Conservation (phyloP, 2,113 vertebrate species). For the Cygnus buccinator region DNA sequence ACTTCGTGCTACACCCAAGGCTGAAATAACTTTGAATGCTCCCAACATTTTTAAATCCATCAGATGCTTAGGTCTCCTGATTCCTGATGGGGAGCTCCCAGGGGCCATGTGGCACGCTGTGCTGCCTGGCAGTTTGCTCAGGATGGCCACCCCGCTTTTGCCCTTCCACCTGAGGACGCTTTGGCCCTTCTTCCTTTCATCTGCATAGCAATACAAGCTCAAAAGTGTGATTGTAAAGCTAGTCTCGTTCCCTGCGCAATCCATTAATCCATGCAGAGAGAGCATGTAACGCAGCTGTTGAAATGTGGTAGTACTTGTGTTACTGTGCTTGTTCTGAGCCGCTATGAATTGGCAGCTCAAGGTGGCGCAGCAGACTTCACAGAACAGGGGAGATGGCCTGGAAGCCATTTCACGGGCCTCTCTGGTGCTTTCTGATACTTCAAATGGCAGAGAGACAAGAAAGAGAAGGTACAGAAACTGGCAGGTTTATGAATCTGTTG, state of each 20-base stretch:
- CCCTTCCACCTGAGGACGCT: not conserved
- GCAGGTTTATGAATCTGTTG: not conserved
- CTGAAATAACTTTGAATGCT: not conserved
- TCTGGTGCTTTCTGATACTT: not conserved
- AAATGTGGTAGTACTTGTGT: not conserved
- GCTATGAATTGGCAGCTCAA: not conserved
- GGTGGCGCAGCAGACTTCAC: not conserved
- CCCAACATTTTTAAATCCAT: not conserved
- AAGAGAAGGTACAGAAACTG: not conserved
- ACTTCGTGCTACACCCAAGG: not conserved
- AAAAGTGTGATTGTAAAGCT: not conserved
- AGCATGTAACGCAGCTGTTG: not conserved
- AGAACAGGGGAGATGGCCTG: not conserved
- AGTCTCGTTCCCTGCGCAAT: not conserved
- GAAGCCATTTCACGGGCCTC: not conserved
- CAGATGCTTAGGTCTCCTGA: not conserved
- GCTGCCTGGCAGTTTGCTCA: not conserved
- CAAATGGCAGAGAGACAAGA: not conserved
- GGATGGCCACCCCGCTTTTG: no score
- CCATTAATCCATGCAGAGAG: not conserved
- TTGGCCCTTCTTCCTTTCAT: not conserved
- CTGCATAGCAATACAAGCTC: not conserved
- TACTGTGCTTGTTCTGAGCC: not conserved
- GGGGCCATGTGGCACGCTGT: fast-evolving
- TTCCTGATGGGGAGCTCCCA: not conserved